Evolutionary conservation across 2,797 vertebrate genomes (phyloP), one percentile per base, ranked within the genome.

Genomic region (Crocidura indochinensis): DNA sequence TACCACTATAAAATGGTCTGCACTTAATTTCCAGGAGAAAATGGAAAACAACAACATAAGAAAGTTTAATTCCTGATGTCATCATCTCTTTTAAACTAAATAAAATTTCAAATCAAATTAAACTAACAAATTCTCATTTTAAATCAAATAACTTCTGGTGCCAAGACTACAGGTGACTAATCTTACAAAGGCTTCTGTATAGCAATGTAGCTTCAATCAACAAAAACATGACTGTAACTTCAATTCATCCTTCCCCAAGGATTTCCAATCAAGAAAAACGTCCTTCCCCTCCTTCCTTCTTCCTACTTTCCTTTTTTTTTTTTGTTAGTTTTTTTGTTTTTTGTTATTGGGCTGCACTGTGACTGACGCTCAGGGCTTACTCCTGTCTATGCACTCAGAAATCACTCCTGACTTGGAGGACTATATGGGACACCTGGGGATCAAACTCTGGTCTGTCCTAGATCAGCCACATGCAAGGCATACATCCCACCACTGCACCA

Each of bases 11-110:
- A 94, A 91, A 92, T 71, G 5, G 62, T 81, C 68, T 88, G 49
- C 65, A 94, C 80, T 91, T 85, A 91, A 88, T 86, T 95, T 84
- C 74, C 68, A 94, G 67, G 10, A 77, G 64, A 47, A 15, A 71
- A 20, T 4, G 19, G 19, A 20, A 60, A 75, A 85, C 31, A 44
- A 78, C 78, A 20, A 22, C 24, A 60, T 84, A 81, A 49, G 46
- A 73, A 91, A 85, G 44, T 69, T 49, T n/a, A 76, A 56, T 73
- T 82, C n/a, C 84, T 87, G 51, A 77, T 62, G 29, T 86, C 83
- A 81, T 14, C 19, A 81, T 14, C 15, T 87, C 19, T 90, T 51
- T 31, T 72, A 91, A 88, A 27, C 71, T 71, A 88, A 77, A 75
- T 92, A 87, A 92, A 47, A 91, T 81, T 83, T 75, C 38, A 78